These are phyloP conservation scores for Lepidurus arcticus DNA, from an alignment of 1,140 invertebrate genomes.

Conservation along the genomic window DNA sequence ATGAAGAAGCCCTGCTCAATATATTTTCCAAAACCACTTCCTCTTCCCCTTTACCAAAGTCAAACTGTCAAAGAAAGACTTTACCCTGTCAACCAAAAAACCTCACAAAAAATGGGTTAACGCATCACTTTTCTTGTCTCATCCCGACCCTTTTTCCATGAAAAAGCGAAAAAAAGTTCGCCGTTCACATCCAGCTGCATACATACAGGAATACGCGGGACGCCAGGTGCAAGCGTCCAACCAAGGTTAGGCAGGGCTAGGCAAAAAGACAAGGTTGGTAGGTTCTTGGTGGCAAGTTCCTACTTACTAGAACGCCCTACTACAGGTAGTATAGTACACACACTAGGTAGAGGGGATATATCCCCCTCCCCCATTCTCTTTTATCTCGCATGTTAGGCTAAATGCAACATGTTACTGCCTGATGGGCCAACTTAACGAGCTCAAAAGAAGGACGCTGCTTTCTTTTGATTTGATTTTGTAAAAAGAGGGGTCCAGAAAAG, in stretches of 20 bases:
- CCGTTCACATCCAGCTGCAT: not conserved
- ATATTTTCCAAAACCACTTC: not conserved
- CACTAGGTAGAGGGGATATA: not conserved
- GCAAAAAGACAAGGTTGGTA: not conserved
- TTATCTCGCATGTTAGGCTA: not conserved
- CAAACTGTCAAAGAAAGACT: not conserved
- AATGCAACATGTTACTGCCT: not conserved
- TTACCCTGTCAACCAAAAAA: not conserved
- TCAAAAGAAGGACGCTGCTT: not conserved
- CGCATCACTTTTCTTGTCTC: not conserved
- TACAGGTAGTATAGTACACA: not conserved
- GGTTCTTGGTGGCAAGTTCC: not conserved
- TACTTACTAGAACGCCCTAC: not conserved
- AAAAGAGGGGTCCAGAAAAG: not conserved
- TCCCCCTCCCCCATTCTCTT: not conserved
- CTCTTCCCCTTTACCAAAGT: not conserved
- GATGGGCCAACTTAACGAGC: not conserved
- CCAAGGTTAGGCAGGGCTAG: not conserved
- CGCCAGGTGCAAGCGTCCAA: not conserved
- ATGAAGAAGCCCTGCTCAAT: not conserved
- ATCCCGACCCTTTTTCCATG: not conserved
- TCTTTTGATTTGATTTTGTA: not conserved
- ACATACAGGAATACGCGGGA: not conserved
- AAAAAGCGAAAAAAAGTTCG: not conserved
- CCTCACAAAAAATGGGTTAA: not conserved